Evolutionary conservation across 2,888 invertebrate species (phyloP), one percentile per base, ranked within the genome.

Genomic region (Stictocephala bisonia): DNA sequence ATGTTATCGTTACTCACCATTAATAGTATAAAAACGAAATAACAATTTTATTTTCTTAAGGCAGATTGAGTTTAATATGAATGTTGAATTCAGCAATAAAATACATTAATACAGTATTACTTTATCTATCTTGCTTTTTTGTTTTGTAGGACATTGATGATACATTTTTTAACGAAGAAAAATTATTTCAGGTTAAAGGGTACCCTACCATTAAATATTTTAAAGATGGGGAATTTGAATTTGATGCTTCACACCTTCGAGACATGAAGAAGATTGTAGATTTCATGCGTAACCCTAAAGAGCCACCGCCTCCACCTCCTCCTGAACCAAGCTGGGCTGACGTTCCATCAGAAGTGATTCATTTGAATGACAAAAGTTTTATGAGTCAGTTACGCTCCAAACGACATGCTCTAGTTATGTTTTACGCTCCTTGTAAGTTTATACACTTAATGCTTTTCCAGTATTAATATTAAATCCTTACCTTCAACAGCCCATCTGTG

Each of bases 351-450:
- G 87, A 91, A 78, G 94, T 96, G 53, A 87, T 92, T 50, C 95
- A 95, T 85, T 87, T 95, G 67, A 88, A 87, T 78, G 88, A 91
- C 50, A 88, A 91, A 73, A 89, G 85, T 74, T 95, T 95, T 84
- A 90, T 91, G 79, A 83, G 88, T 53, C 88, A 91, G 64, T 86
- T 96, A 48, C 93, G 93, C 82, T 93, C 93, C 83, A 91, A 94
- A 84, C 95, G 94, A 80, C 94, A 96, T 84, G 93, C 91, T 1
- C 82, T 96, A 64, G 90, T 95, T 73, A 95, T 96, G 91, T 96
- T 96, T 84, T 96, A 96, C 84, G 95, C 96, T 0, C 96, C 96
- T 11, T 96, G 95, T 95, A 85, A 89, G 93, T 90, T 69, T 35
- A 29, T 56, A 20, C 1, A 27, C 4, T 26, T 29, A 29, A 20